Evolutionary conservation across 2,113 vertebrate species (phyloP), one percentile per base, ranked within the genome.

Genomic region (Albula glossodonta): DNA sequence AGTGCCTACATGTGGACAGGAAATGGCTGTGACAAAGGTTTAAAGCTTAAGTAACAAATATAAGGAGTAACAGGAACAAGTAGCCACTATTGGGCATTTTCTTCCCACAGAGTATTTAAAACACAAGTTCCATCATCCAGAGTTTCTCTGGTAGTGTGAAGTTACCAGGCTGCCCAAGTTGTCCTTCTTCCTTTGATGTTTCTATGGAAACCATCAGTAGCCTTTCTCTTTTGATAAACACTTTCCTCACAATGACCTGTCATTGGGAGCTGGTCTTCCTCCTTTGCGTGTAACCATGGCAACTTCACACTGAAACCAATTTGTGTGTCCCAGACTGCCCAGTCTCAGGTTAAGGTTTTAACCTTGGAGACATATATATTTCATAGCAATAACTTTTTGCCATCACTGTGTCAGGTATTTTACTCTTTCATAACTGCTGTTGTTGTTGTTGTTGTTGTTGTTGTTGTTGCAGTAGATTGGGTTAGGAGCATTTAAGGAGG

Each of bases 241-340:
- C 22, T 53, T 17, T 49, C 60, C 63, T 82, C 25, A 31, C 19
- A 52, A 15, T 74, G 31, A n/a, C 25, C 22, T 83, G 57, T 74
- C 57, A 84, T 51, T 4, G 70, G 83, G 48, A 78, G 80, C 53
- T 25, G 10, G 53, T 17, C 74, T 25, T 9, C 56, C 78, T 80
- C 78, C 53, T 80, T 86, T 74, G 85, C 52, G 19, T 53, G 80
- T 81, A 74, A 41, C 50, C 85, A 82, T 86, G 41, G 60, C 13
- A 77, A 82, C 85, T 22, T 82, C 60, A 70, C 85, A 86, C 63
- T 13, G 15, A n/a, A 51, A 77, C 31, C 31, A 11, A 51, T 79
- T 84, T 57, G 17, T 49, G 17, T 70, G 78, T 51, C 41, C 56
- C 12, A 19, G 25, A 51, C 41, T 63, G 51, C 11, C 8, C 50